Conservation (phyloP, 2,113 vertebrate species). For the Podocnemis expansa region DNA sequence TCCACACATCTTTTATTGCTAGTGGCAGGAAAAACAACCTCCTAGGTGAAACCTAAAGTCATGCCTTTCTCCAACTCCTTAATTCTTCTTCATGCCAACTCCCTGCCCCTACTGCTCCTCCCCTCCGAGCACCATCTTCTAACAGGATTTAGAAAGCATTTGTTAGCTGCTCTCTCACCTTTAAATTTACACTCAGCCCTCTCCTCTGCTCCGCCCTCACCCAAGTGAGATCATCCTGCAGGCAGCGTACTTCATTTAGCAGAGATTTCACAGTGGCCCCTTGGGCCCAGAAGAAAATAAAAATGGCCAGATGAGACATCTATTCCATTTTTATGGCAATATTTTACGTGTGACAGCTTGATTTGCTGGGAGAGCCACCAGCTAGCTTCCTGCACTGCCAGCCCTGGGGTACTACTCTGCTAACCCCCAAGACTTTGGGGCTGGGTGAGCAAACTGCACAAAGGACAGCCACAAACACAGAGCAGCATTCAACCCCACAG, state of each 20-base stretch:
- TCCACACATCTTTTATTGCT: neutral
- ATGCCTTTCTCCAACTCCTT: neutral
- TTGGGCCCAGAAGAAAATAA: constrained; percentile 26
- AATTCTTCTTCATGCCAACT: neutral
- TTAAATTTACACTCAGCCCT: neutral
- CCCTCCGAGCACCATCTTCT: neutral
- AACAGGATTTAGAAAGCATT: neutral
- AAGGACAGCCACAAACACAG: neutral
- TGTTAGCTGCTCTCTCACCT: constrained; percentile 27
- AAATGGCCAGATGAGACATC: constrained; percentile 30
- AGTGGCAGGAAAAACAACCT: neutral
- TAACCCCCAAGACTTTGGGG: neutral
- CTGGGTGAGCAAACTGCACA: neutral
- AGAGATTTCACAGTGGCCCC: neutral
- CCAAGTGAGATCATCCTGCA: neutral
- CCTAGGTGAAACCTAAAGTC: neutral
- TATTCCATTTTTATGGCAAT: neutral
- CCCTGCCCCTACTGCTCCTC: neutral
- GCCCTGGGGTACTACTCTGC: neutral
- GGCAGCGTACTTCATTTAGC: constrained; percentile 12
- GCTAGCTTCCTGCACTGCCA: neutral
- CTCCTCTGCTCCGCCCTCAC: neutral
- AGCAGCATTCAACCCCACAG: neutral
- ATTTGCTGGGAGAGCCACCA: constrained; percentile 8
- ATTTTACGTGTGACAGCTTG: constrained; percentile 39